Evolutionary conservation across 2,888 invertebrate species (phyloP), one percentile per base, ranked within the genome.

Genomic region (Yponomeuta sedellus): DNA sequence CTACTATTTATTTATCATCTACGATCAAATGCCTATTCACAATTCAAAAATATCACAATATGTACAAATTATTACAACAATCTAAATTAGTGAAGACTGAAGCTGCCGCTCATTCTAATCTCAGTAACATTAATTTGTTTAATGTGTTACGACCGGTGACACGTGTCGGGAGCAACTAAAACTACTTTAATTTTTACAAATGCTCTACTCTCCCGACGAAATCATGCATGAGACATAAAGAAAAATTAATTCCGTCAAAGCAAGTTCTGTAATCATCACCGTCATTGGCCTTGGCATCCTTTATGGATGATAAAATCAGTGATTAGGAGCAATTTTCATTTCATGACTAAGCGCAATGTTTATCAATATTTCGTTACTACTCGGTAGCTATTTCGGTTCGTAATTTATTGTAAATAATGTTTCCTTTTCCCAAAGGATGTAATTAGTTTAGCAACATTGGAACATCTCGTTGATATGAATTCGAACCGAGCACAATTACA

Each of bases 11-110:
- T 61, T 64, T 52, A 66, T 62, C 56, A 64, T n/a, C 68, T 65
- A 66, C 66, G 28, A 64, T 64, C 66, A 67, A 77, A 80, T 79
- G 80, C 83, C 82, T 88, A 88, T 83, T 78, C 82, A 85, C 80
- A 82, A 83, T 88, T 88, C 86, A 85, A 88, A 88, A 88, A 89
- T 90, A 90, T 90, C 90, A 90, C 90, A 89, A 85, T 90, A 90
- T 90, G 87, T 90, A 90, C 89, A 90, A 77, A 86, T 82, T 81
- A 79, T 78, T 80, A 77, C 8, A 52, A 52, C 44, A 81, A 77
- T 83, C 84, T 76, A 66, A 65, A 85, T 39, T 59, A 65, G 65
- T 65, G 58, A 65, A 65, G 57, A 65, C 58, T 65, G 28, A 56
- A 52, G 34, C 34, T 62, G 20, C n/a, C 28, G 56, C 28, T 63